Percentiles rank a stretch among this genome's conserved stretches.
Evolutionary conservation across 37 sponge, comb jelly and placozoan genomes (phyloP).

Genomic region (Aplysina aerophoba): DNA sequence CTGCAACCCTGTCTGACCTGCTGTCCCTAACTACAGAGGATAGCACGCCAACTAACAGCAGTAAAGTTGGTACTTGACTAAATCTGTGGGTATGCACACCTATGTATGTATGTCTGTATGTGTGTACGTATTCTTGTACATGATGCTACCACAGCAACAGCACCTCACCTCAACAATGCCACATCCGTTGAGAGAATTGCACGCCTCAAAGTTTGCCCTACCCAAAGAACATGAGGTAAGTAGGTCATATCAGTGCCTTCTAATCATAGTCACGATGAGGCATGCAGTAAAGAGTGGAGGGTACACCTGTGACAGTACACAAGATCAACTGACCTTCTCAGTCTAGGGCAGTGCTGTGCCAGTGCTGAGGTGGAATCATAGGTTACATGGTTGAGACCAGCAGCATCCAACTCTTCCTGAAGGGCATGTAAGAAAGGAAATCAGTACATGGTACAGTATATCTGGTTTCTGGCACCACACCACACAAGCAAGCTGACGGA

Average conservation of each 20-base stretch:
- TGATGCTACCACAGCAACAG: neutral
- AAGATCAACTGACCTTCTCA: slow-evolving; percentile 46
- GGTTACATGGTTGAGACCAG: slow-evolving; percentile 53
- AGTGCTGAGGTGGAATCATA: slow-evolving; percentile 47
- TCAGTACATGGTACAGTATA: neutral
- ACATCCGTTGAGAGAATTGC: slow-evolving; percentile 59
- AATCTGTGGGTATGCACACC: no score
- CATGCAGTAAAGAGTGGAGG: neutral
- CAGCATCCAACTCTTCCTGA: slow-evolving; percentile 63
- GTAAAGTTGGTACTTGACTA: neutral
- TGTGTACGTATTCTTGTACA: neutral
- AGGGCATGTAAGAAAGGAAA: no score
- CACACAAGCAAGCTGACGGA: neutral
- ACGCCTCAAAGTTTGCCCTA: slow-evolving; percentile 70
- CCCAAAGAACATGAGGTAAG: neutral
- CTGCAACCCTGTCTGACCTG: no score
- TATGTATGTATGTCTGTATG: no score
- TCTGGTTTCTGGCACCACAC: neutral
- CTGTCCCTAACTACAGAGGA: no score
- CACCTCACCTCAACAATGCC: slow-evolving; percentile 60
- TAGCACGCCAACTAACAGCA: no score
- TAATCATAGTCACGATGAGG: neutral
- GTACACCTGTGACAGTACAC: neutral
- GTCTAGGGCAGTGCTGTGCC: slow-evolving; percentile 63
- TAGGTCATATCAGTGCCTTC: neutral